Conservation (phyloP, 2,113 vertebrate species). For the Nanorana parkeri region DNA sequence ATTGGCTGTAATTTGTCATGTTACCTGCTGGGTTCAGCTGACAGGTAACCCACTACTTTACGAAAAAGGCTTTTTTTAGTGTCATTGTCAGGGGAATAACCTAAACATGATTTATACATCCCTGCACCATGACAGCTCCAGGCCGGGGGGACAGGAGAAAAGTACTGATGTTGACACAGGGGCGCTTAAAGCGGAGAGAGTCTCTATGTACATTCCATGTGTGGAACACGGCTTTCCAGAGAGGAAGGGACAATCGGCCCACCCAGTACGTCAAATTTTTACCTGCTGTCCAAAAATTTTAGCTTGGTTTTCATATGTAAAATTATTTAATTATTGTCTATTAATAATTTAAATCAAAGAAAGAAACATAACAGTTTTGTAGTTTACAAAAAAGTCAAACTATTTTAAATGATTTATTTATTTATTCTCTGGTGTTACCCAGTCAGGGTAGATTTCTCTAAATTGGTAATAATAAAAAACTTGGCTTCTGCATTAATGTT, state of each 20-base stretch:
- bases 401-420: no score
- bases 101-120: conserved; percentile 96
- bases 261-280: conserved; percentile 17
- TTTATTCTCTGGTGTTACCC: no score
- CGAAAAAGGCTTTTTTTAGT: conserved; percentile 85
- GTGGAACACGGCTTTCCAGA: conserved; percentile 2
- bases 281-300: background rate
- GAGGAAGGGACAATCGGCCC: conserved; percentile 6
- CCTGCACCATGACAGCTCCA: conserved; percentile 70
- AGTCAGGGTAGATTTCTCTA: no score
- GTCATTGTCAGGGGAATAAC: conserved; percentile 86
- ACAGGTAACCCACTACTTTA: conserved; percentile 92
- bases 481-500: no score
- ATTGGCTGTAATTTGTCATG: conserved; percentile 92
- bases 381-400: no score
- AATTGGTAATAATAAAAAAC: no score
- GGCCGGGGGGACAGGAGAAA: conserved; percentile 43
- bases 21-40: conserved; percentile 84
- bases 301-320: no score
- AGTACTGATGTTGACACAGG: conserved; percentile 52
- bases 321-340: no score
- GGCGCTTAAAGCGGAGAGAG: conserved; percentile 45
- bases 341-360: no score
- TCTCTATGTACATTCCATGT: conserved; percentile 7
- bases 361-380: no score